These are phyloP conservation scores for Botia almorhae DNA, from an alignment of 2,797 vertebrate genomes.

Conservation along the genomic window DNA sequence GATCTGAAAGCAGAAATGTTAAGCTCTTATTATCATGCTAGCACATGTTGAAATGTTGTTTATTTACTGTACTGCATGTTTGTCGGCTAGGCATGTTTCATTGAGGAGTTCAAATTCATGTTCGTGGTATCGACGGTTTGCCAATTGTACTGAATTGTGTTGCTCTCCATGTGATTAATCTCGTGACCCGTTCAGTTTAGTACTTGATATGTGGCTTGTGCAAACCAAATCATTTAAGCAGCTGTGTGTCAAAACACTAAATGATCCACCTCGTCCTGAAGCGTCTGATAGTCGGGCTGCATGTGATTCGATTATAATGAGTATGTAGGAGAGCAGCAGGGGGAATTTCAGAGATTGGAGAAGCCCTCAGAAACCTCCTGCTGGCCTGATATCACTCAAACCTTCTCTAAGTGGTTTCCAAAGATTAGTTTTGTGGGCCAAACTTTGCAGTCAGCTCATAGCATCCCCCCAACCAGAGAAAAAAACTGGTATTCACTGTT, in stretches of 20 bases:
- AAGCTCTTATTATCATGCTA: background rate
- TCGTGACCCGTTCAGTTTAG: background rate
- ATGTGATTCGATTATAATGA: slow-evolving; percentile 56
- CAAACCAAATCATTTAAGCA: slow-evolving; percentile 33
- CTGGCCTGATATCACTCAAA: slow-evolving; percentile 58
- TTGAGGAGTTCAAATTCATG: background rate
- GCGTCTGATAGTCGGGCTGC: slow-evolving; percentile 23
- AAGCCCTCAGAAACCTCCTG: slow-evolving; percentile 43
- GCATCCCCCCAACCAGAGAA: slow-evolving; percentile 43
- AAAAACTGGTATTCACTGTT: slow-evolving; percentile 50
- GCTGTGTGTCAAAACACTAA: slow-evolving; percentile 27
- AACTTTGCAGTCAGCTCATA: slow-evolving; percentile 50
- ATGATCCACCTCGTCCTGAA: slow-evolving; percentile 32
- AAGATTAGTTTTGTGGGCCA: slow-evolving; percentile 54
- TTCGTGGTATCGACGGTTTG: background rate
- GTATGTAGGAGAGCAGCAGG: slow-evolving; percentile 20
- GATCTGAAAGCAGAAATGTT: background rate
- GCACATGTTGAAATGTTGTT: background rate
- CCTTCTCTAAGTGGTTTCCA: slow-evolving; percentile 53
- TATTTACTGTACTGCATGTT: background rate
- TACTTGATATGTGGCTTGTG: slow-evolving; percentile 21
- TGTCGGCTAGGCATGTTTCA: background rate
- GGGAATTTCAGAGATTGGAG: slow-evolving; percentile 27
- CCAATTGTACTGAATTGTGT: background rate
- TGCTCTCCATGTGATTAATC: slow-evolving; percentile 28